These are phyloP conservation scores for Protodeltote pygarga DNA, from an alignment of 2,888 invertebrate genomes.

Conservation along the genomic window DNA sequence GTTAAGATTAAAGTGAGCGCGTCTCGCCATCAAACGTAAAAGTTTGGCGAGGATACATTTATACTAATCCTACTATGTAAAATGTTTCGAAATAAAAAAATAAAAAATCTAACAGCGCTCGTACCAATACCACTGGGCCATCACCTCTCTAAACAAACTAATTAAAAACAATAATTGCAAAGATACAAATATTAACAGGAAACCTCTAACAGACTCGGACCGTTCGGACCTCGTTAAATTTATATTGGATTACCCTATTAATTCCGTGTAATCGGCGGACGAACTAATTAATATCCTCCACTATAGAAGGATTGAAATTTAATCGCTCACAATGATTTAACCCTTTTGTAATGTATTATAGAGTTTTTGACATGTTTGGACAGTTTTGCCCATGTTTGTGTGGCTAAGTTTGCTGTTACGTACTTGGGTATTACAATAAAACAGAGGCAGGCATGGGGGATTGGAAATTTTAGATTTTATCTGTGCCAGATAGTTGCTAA, in stretches of 20 bases:
- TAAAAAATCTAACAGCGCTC: too few species aligned
- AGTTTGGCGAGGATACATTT: too few species aligned
- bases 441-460: too few species aligned
- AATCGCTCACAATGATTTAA: constrained; percentile 68
- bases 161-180: constrained; percentile 3
- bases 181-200: constrained; percentile 17
- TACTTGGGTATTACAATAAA: too few species aligned
- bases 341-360: constrained; percentile 11
- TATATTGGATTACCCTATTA: constrained; percentile 81
- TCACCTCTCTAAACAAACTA: not conserved
- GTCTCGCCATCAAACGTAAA: too few species aligned
- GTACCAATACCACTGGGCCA: too few species aligned
- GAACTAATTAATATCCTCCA: constrained; percentile 75
- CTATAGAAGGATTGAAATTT: constrained; percentile 73
- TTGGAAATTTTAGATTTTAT: too few species aligned
- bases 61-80: too few species aligned
- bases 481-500: too few species aligned
- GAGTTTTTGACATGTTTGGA: not conserved
- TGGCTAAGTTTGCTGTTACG: too few species aligned
- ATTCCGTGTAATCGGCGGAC: constrained; percentile 74
- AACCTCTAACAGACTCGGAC: constrained; percentile 11
- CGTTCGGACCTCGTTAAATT: constrained; percentile 61
- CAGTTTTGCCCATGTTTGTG: not conserved
- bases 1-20: too few species aligned
- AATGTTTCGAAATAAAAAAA: too few species aligned